Evolutionary conservation across 2,888 invertebrate species (phyloP), one percentile per base, ranked within the genome.

Genomic region (Caenorhabditis zanzibari): DNA sequence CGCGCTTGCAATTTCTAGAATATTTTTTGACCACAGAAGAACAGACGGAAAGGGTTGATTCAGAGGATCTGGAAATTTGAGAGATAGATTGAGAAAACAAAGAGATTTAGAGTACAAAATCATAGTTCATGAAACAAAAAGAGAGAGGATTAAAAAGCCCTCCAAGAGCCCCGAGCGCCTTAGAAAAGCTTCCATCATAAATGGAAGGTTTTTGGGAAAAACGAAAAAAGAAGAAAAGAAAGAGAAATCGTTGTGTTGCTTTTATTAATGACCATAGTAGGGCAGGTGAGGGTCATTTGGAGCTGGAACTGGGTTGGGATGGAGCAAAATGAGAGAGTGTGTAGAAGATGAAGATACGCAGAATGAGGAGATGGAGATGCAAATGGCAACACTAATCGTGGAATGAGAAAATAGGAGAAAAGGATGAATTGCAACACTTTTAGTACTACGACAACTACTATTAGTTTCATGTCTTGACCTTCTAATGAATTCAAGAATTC

Each of bases 231-330:
- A 26, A 52, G n/a, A 54, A 63, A 16, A n/a, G 26, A 28, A 63
- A 44, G 38, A 44, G 26, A 63, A 72, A 58, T 47, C 19, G 7
- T 24, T 54, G 52, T 69, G 80, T 69, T 74, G 73, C 73, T 74
- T 81, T 79, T 79, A 79, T 79, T 79, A 79, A 79, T 79, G 79
- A 79, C 79, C 79, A 76, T 76, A 68, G 68, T 63, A 56, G 79
- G 79, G 79, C 79, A 79, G 79, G 79, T 79, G 71, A 79, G 79
- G 77, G 79, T 79, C 79, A 79, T 64, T 79, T 52, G 69, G 26
- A 61, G 44, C 77, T 77, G 77, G 73, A 79, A 79, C 44, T 71
- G 61, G 38, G 38, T 38, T 38, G 38, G 22, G 9, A 22, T n/a
- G 19, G 61, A 35, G 71, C 52, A 64, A 71, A 68, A 38, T 28